Base-by-base conservation (phyloP, 2,888 invertebrate species). In the Parnassius apollo region DNA sequence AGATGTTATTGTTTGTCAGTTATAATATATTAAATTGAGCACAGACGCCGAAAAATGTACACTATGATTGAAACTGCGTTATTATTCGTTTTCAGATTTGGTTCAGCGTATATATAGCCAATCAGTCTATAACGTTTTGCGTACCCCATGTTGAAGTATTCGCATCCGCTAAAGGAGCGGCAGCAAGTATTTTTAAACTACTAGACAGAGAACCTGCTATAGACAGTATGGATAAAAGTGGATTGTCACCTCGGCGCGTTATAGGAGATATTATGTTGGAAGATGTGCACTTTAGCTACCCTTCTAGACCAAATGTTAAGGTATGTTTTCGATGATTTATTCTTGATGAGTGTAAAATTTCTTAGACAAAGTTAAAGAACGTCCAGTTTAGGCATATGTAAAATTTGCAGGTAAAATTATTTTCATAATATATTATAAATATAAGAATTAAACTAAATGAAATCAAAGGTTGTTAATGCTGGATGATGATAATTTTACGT, bases 131-230 rank as follows among this genome's bases (percentile, higher is more conserved):
- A 70, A 96, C 96, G 0, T 92, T 96, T 66, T 94, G 95, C 57
- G 94, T 95, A 9, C 96, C 96, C 0, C 96, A 96, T 74, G 85
- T 95, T 13, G 96, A 96, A 73, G 93, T 95, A 0, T 95, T 96
- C 75, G 94, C 95, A 0, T 91, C 93, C 0, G 96, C 96, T 0
- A 90, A 93, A 1, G 96, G 95, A 0, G 95, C 96, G 0, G 97
- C 96, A 0, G 93, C 93, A 12, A 93, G 93, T 62, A 93, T 97
- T 18, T 97, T 94, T 76, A 86, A 93, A 51, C 92, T 96, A 12
- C 93, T 97, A 51, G 96, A 96, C 70, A 92, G 95, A 60, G 81
- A 91, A 64, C 96, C 96, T 0, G 80, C 84, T 42, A 96, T 97
- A 60, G 96, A 97, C 81, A 94, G 95, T 62, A 80, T 94, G 64